Conservation (phyloP, 2,113 vertebrate genomes). For the Sapajus apella region DNA sequence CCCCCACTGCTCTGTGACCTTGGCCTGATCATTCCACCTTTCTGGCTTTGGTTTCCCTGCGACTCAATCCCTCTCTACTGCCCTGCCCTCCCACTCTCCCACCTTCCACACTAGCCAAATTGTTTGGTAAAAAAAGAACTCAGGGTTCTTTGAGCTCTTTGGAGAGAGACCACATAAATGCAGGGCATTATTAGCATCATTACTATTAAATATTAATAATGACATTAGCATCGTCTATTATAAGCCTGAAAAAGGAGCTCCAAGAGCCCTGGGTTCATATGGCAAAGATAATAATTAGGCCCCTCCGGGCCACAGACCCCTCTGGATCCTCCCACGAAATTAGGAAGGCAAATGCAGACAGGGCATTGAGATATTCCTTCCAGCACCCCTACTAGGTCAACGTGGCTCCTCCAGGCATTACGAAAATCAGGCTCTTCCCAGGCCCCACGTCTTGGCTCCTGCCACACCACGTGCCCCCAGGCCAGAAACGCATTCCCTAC, state of each 20-base stretch:
- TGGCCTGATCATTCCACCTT: background rate
- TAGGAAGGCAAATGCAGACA: conserved; percentile 33
- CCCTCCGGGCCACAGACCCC: conserved; percentile 53
- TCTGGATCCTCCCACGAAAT: conserved; percentile 26
- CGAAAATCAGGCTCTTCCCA: background rate
- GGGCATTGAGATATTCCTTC: background rate
- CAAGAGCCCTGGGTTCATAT: conserved; percentile 55
- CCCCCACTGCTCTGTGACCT: background rate
- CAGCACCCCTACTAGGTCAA: background rate
- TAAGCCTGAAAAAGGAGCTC: conserved; percentile 67
- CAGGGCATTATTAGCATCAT: conserved; percentile 78
- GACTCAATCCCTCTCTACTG: background rate
- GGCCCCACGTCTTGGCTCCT: background rate
- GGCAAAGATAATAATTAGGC: conserved; percentile 70
- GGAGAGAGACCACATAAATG: conserved; percentile 74
- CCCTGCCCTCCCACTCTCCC: background rate
- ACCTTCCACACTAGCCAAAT: conserved; percentile 35
- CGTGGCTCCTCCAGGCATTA: background rate
- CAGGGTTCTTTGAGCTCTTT: conserved; percentile 67
- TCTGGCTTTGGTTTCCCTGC: background rate
- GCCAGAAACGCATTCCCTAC: background rate
- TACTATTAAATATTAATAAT: conserved; percentile 82
- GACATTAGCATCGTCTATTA: conserved; percentile 79
- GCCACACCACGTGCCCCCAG: fast-evolving
- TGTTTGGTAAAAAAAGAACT: conserved; percentile 56